A percentile compares a stretch with the other conserved stretches of the same genome.
phyloP scores from a whole-genome alignment of 2,113 vertebrate species.

The Rhombomys opimus region DNA sequence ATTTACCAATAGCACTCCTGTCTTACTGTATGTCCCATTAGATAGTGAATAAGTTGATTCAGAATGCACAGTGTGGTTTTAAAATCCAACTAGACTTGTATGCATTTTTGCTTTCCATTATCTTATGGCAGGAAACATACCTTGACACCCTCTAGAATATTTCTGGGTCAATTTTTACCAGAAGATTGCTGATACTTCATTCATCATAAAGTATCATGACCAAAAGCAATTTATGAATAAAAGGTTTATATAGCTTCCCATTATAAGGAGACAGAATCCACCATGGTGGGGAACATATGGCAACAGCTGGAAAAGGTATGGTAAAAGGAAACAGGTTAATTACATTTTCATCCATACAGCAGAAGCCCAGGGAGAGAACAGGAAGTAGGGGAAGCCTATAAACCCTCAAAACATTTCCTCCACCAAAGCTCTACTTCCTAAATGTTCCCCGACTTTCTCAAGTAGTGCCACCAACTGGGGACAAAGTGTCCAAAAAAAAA shows the following conservation, averaged over 20 bases:
- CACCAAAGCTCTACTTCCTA: too few relatives aligned
- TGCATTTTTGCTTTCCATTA: constrained; percentile 74
- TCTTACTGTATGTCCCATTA: constrained; percentile 24
- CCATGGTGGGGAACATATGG: too few relatives aligned
- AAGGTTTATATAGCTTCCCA: background rate
- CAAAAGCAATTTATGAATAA: background rate
- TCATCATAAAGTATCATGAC: background rate
- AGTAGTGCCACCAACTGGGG: too few relatives aligned
- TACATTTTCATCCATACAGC: background rate
- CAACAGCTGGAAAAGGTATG: too few relatives aligned
- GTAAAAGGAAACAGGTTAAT: background rate
- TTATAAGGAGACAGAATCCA: background rate
- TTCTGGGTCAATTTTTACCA: constrained; percentile 66
- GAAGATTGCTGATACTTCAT: constrained; percentile 51
- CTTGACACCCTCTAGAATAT: constrained; percentile 59
- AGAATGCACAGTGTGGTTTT: constrained; percentile 46
- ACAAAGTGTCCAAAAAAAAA: background rate
- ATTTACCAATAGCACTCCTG: too few relatives aligned
- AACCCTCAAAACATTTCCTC: background rate
- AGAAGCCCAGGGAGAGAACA: background rate
- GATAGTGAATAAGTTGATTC: constrained; percentile 70
- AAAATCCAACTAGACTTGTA: constrained; percentile 63
- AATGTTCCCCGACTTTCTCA: background rate
- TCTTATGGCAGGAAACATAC: constrained; percentile 74
- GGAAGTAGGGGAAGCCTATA: too few relatives aligned